Conservation (phyloP, 2,797 vertebrate genomes). For the Phalanger gymnotis region DNA sequence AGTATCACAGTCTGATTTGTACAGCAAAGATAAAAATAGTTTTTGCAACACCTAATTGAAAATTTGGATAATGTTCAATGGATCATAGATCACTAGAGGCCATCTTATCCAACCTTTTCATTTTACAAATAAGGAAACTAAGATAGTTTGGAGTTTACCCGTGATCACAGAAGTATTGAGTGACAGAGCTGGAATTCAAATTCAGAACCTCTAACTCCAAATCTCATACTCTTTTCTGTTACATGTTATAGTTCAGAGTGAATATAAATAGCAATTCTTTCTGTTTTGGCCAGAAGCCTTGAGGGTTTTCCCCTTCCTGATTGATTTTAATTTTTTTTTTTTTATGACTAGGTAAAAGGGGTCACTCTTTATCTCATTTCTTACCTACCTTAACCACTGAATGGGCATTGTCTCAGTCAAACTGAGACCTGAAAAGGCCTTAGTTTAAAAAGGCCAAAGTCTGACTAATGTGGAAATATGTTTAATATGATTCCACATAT, state of each 20-base stretch:
- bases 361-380: too few species aligned
- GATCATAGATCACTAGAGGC: neutral
- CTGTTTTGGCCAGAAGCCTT: too few species aligned
- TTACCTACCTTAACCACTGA: too few species aligned
- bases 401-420: too few species aligned
- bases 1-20: neutral
- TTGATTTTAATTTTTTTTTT: too few species aligned
- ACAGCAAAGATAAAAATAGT: neutral
- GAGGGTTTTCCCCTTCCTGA: too few species aligned
- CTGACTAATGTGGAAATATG: too few species aligned
- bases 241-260: neutral
- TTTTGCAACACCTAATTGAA: neutral
- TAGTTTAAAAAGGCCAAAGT: too few species aligned
- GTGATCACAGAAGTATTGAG: neutral
- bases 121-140: neutral
- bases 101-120: neutral
- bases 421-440: too few species aligned
- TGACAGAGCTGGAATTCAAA: neutral
- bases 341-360: too few species aligned
- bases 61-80: neutral
- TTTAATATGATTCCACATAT: too few species aligned
- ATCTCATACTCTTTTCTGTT: neutral
- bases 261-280: too few species aligned
- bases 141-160: neutral
- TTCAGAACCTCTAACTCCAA: neutral